Base-by-base conservation (phyloP, 2,797 vertebrate species). In the Cygnus olor region DNA sequence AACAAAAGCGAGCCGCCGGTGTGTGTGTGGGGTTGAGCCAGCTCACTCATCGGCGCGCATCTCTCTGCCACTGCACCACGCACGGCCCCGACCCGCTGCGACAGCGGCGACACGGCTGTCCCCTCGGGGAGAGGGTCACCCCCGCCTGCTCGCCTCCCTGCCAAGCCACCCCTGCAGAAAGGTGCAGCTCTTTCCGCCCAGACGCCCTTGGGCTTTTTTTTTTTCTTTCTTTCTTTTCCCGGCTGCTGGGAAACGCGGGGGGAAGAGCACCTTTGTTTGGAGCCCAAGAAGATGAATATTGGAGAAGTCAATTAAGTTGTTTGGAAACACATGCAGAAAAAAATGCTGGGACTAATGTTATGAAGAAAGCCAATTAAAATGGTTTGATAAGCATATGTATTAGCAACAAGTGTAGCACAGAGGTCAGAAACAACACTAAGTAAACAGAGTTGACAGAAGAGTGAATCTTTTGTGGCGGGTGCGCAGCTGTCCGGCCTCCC, bases 401-500 rank as follows among this genome's bases (percentile, higher is more conserved):
- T 77, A 97, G 97, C 96, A 96, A 95, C 94, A 95, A 97, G 98
- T 98, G 97, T 91, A 65, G 96, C 98, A 97, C 96, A 97, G 97
- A 97, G 98, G 97, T 98, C 98, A 97, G 98, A 98, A 98, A 98
- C 96, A 97, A 98, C 97, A 98, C 98, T 98, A 98, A 99, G 98
- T 98, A 99, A 99, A 99, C 98, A 99, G 98, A 96, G 97, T 97
- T 95, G 97, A 98, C 96, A 97, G 98, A 97, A 98, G 97, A 98
- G 98, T 98, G 97, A 97, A 98, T 98, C 98, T 98, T 99, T 99
- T 99, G 99, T 98, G 98, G 96, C 77, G 89, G 96, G 95, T 96
- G 97, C 97, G 98, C 98, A 99, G 98, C 98, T 99, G 99, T 98
- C 98, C 98, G 96, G 98, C 98, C 98, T 98, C 98, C 98, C 90